Base-by-base conservation (phyloP, 2,888 invertebrate species). In the Pecten maximus region DNA sequence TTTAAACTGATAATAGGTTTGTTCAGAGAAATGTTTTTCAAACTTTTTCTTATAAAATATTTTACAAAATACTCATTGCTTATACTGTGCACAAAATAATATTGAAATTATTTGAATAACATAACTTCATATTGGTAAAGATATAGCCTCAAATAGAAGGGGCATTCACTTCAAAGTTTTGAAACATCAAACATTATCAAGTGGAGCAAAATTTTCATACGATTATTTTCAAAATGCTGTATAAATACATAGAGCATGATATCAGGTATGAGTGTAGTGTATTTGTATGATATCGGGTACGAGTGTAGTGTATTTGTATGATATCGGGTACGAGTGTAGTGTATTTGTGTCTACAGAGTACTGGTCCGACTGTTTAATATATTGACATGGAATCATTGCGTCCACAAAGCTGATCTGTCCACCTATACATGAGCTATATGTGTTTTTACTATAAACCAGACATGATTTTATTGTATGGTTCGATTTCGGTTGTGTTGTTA, bases 341-440 rank as follows among this genome's bases (percentile, higher is more conserved):
- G 4, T 12, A 8, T 4, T 44, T 44, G 44, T 44, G 12, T 8
- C 44, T 54, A 54, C 44, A 44, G 4, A 44, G n/a, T n/a, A n/a
- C n/a, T n/a, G n/a, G n/a, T n/a, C n/a, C n/a, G n/a, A n/a, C 35
- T 12, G 74, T 35, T 74, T 74, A 3, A 54, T 54, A 74, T 74
- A 28, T 3, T 74, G 35, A 74, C 74, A 74, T 74, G 74, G 74
- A 35, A 74, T 74, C 74, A 74, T 74, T 74, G 74, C 74, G 74
- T 74, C 74, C 74, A 74, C 74, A 35, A 16, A 74, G 28, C 74
- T 35, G 35, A 74, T 74, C 74, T 74, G 74, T 74, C 74, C 74
- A 74, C 74, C 74, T 74, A 10, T 35, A 74, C 74, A 74, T 74
- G 74, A 74, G 74, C 74, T 74, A 74, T 74, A 35, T 28, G 28